A percentile compares a stretch with the other conserved stretches of the same genome.
Evolutionary conservation across 2,888 invertebrate genomes (phyloP).

Genomic region (Pterostichus madidus): DNA sequence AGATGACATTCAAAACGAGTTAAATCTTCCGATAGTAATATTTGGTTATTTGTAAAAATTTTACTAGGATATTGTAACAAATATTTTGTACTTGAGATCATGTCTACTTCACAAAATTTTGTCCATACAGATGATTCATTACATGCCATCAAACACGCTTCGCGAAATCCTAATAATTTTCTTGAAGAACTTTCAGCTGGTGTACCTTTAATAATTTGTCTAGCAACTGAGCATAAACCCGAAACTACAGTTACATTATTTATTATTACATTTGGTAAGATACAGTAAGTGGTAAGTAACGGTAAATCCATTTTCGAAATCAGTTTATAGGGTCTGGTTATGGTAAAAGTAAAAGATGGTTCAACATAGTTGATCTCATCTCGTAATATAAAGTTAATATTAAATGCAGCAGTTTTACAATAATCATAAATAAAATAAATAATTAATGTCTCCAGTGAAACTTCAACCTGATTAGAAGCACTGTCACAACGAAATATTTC

Average conservation of each 20-base stretch:
- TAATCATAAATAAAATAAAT: constrained; percentile 82
- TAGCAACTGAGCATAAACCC: constrained; percentile 87
- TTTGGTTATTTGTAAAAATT: constrained; percentile 69
- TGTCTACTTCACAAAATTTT: constrained; percentile 93
- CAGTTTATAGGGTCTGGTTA: constrained; percentile 74
- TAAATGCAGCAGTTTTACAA: constrained; percentile 77
- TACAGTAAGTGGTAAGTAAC: constrained; percentile 76
- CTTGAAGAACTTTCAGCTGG: constrained; percentile 73
- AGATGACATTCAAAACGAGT: constrained; percentile 91
- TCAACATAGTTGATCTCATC: constrained; percentile 68
- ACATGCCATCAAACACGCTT: constrained; percentile 89
- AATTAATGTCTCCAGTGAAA: constrained; percentile 83
- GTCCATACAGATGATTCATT: constrained; percentile 94
- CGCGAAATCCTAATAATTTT: constrained; percentile 87
- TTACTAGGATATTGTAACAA: constrained; percentile 72
- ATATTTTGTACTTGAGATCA: constrained; percentile 82
- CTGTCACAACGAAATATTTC: constrained; percentile 68
- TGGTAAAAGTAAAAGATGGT: constrained; percentile 73
- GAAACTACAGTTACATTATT: constrained; percentile 83
- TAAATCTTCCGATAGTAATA: constrained; percentile 83
- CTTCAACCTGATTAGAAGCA: constrained; percentile 74
- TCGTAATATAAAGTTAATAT: constrained; percentile 76
- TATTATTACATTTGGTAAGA: constrained; percentile 83
- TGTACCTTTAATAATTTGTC: constrained; percentile 80
- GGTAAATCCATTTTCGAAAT: constrained; percentile 76